phyloP scores from a whole-genome alignment of 2,888 invertebrate species.

The Alviniconcha strummeri region DNA sequence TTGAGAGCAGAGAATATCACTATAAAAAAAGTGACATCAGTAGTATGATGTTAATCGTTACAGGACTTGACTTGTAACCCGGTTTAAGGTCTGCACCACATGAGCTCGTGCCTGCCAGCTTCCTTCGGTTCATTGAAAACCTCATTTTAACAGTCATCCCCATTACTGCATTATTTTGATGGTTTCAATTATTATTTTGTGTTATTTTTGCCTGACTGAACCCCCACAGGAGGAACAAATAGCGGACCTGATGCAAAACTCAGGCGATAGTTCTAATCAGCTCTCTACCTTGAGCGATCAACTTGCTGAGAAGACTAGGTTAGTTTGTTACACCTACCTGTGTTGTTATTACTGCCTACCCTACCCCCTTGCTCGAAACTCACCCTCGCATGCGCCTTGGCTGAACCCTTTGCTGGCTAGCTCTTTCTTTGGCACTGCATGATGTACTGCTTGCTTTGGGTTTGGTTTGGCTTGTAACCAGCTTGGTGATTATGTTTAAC shows the following conservation, averaged over 20 bases:
- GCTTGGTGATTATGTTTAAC: too few species aligned
- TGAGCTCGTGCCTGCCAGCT: too few species aligned
- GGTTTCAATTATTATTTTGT: constrained; percentile 5
- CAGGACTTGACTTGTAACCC: too few species aligned
- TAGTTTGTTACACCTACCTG: constrained; percentile 48
- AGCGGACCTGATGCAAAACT: constrained; percentile 70
- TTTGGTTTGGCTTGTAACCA: too few species aligned
- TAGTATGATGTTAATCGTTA: too few species aligned
- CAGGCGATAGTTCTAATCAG: constrained; percentile 71
- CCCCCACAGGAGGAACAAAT: constrained; percentile 67
- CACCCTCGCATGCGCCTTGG: neutral
- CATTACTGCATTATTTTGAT: neutral
- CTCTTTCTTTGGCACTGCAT: neutral
- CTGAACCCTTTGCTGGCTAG: neutral
- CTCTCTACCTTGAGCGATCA: constrained; percentile 69
- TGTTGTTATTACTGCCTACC: neutral
- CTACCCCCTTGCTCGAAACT: neutral
- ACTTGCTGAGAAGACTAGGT: constrained; percentile 71
- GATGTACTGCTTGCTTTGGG: neutral
- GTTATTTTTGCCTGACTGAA: constrained; percentile 2
- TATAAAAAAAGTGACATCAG: too few species aligned
- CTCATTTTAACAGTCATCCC: neutral
- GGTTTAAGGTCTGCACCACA: too few species aligned
- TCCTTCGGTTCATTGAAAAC: neutral
- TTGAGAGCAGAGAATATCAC: too few species aligned